Evolutionary conservation across 2,797 vertebrate species (phyloP).

Genomic region (Coregonus suidteri): DNA sequence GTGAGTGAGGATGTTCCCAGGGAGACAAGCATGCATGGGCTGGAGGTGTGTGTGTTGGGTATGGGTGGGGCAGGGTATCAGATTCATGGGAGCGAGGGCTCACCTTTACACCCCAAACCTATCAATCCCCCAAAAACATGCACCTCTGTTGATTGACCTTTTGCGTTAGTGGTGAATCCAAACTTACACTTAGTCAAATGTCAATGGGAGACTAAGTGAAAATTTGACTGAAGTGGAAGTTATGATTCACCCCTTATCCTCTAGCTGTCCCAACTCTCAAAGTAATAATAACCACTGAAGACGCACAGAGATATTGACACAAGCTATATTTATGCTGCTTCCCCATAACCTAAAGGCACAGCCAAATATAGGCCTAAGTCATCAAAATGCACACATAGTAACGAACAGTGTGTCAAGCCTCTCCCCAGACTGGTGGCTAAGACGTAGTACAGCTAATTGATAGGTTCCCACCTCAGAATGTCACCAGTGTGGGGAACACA

Average conservation of each 20-base stretch:
- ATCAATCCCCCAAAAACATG: too few species aligned
- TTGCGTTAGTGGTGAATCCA: neutral
- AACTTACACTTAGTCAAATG: neutral
- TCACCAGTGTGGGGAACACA: constrained; percentile 39
- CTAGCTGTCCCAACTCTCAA: neutral
- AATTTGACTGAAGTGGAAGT: neutral
- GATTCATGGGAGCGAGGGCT: constrained; percentile 16
- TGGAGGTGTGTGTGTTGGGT: constrained; percentile 23
- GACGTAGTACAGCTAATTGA: constrained; percentile 43
- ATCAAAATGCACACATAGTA: constrained; percentile 38
- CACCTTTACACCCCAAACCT: neutral
- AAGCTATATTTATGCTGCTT: neutral
- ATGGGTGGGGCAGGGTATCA: constrained; percentile 31
- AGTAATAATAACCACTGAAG: constrained; percentile 4
- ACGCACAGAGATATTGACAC: neutral
- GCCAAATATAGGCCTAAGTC: constrained; percentile 33
- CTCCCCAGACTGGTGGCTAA: constrained; percentile 31
- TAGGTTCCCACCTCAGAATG: constrained; percentile 47
- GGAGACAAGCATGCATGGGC: constrained; percentile 38
- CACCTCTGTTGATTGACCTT: too few species aligned
- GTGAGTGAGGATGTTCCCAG: constrained; percentile 72
- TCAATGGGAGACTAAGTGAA: neutral
- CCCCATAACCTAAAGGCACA: neutral
- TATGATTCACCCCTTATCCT: neutral
- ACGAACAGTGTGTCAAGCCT: constrained; percentile 35